Evolutionary conservation across 1,140 invertebrate genomes (phyloP).

Genomic region (Spodoptera litura): DNA sequence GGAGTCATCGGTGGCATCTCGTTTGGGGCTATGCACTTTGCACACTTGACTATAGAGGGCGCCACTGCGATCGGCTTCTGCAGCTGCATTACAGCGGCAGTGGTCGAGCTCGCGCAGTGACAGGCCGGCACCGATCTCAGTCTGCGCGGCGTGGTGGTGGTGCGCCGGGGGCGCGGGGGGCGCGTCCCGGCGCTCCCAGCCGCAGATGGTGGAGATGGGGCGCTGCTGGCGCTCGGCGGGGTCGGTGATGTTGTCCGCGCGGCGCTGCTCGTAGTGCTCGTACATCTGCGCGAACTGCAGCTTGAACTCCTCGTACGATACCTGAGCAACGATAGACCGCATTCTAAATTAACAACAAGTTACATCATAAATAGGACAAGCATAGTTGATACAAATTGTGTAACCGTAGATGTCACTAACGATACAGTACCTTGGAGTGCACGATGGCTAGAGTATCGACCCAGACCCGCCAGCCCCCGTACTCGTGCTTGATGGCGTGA

Average conservation of each 20-base stretch:
- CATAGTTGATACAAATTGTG: no score
- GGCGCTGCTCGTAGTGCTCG: constrained; percentile 97
- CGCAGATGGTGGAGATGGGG: constrained; percentile 98
- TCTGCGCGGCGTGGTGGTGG: constrained; percentile 83
- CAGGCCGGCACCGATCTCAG: constrained; percentile 83
- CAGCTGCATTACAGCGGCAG: constrained; percentile 52
- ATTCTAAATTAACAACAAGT: neutral
- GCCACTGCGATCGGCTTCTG: neutral
- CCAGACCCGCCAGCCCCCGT: constrained; percentile 99
- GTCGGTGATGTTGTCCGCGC: constrained; percentile 97
- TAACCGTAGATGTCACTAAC: no score
- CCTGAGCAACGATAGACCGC: constrained; percentile 82
- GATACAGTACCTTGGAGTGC: constrained; percentile 96
- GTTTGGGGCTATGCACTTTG: constrained; percentile 83
- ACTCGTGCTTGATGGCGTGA: constrained; percentile 99
- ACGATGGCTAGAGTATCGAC: constrained; percentile 99
- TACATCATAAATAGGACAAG: neutral
- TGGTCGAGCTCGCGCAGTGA: constrained; percentile 81
- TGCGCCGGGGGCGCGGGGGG: constrained; percentile 62
- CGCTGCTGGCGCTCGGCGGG: constrained; percentile 95
- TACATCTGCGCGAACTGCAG: constrained; percentile 98
- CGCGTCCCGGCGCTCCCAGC: constrained; percentile 91
- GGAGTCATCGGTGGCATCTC: constrained; percentile 68
- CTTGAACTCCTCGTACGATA: constrained; percentile 98
- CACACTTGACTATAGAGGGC: constrained; percentile 82